A percentile compares a stretch with the other conserved stretches of the same genome.
phyloP scores from a whole-genome alignment of 2,888 invertebrate species.

The Xestia ashworthii region DNA sequence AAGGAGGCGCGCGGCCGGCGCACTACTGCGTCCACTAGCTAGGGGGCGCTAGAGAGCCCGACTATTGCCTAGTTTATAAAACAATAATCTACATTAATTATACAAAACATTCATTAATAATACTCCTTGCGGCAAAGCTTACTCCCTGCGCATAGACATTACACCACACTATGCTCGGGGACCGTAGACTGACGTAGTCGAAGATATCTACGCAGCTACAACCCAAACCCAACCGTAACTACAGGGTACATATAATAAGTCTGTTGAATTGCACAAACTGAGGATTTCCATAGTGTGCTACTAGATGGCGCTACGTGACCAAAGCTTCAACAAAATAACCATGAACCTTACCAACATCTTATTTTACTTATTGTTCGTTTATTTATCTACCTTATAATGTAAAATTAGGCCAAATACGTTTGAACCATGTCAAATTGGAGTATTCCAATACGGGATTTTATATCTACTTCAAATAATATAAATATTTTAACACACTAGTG shows the following conservation, averaged over 20 bases:
- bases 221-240: slow-evolving; percentile 78
- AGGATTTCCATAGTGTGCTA: slow-evolving; percentile 59
- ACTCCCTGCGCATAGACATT: slow-evolving; percentile 76
- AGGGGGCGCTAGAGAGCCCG: slow-evolving; percentile 78
- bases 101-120: slow-evolving; percentile 83
- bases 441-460: slow-evolving; percentile 34
- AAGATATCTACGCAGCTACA: slow-evolving; percentile 71
- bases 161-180: slow-evolving; percentile 77
- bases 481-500: slow-evolving; percentile 50
- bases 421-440: slow-evolving; percentile 47
- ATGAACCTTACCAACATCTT: slow-evolving; percentile 40
- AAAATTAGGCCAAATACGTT: slow-evolving; percentile 64
- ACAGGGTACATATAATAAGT: slow-evolving; percentile 73
- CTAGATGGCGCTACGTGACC: slow-evolving; percentile 61
- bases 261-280: slow-evolving; percentile 68
- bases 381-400: slow-evolving; percentile 47
- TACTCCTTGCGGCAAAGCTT: slow-evolving; percentile 79
- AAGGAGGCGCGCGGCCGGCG: slow-evolving; percentile 86
- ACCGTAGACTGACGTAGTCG: slow-evolving; percentile 62
- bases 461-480: slow-evolving; percentile 42
- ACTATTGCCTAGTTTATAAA: slow-evolving; percentile 74
- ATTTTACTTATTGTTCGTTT: slow-evolving; percentile 52
- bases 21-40: slow-evolving; percentile 82
- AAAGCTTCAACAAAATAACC: slow-evolving; percentile 26
- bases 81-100: slow-evolving; percentile 78